Evolutionary conservation across 2,113 vertebrate genomes (phyloP), one percentile per base, ranked within the genome.

Genomic region (Ciconia maguari): DNA sequence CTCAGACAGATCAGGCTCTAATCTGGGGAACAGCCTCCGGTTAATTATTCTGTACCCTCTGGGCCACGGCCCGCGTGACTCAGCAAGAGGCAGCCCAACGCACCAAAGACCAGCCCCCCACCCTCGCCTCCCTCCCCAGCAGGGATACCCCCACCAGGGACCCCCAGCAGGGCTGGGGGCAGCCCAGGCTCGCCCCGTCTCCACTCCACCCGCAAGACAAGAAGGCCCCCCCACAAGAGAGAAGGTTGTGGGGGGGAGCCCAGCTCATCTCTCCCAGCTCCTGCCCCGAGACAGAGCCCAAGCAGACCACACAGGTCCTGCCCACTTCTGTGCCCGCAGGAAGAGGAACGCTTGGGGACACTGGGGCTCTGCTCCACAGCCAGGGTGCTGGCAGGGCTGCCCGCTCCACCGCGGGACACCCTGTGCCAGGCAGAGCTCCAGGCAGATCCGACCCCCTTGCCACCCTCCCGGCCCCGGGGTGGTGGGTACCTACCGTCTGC

Each of bases 61-160:
- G 95, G 92, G 94, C 92, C 38, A n/a, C 1, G 26, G 92, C 95
- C 96, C 93, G 83, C n/a, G 83, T 96, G 96, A 96, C 90, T 97
- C 95, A 96, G 93, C 95, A 96, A 42, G 76, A 79, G 58, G 83
- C 54, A 66, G 95, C 62, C 86, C 72, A 78, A 80, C 15, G 0
- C 48, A 70, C 25, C 30, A 7, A 79, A 52, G 48, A 57, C 13
- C 51, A 74, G 27, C 3, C 52, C 6, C 25, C 49, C 41, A 10
- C 34, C n/a, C 46, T 52, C 9, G 1, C 57, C 21, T n/a, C 25
- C 2, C 2, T 14, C 16, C 55, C 42, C 36, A 78, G 17, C 17
- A 68, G 7, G 24, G 8, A 57, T 6, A 38, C 2, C 22, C 72
- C 38, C 38, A 18, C 7, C 5, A 3, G 15, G 17, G 11, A 44